Evolutionary conservation across 1,140 invertebrate species (phyloP).

Genomic region (Pseudobourletiella spinata): DNA sequence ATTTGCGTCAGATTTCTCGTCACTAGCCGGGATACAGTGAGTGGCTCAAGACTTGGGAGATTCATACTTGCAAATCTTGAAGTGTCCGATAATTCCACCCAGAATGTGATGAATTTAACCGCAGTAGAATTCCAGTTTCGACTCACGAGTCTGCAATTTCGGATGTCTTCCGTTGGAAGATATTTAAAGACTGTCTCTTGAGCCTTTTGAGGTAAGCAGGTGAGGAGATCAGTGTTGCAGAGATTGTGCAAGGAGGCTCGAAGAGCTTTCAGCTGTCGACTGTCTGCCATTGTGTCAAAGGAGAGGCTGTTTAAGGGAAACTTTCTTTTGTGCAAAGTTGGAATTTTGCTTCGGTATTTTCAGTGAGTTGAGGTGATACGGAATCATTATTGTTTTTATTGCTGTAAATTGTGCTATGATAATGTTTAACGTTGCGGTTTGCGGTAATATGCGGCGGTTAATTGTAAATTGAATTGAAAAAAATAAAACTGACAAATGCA

Average conservation of each 20-base stretch:
- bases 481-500: no score
- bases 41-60: background rate
- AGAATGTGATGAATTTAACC: background rate
- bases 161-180: conserved; percentile 72
- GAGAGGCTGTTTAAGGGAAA: no score
- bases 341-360: no score
- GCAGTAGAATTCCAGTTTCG: conserved; percentile 67
- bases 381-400: no score
- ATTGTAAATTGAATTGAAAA: no score
- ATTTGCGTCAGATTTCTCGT: background rate
- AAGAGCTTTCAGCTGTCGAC: background rate
- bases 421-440: no score
- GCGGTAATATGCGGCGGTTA: no score
- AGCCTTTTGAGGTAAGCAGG: conserved; percentile 57
- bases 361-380: no score
- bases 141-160: conserved; percentile 84
- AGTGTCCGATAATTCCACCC: background rate
- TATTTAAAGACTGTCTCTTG: conserved; percentile 91
- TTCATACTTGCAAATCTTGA: background rate
- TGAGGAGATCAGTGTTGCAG: background rate
- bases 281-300: no score
- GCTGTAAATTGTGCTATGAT: no score
- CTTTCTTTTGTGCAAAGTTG: no score
- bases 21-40: background rate
- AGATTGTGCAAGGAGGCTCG: background rate